Evolutionary conservation across 2,113 vertebrate genomes (phyloP).

Genomic region (Parus major): DNA sequence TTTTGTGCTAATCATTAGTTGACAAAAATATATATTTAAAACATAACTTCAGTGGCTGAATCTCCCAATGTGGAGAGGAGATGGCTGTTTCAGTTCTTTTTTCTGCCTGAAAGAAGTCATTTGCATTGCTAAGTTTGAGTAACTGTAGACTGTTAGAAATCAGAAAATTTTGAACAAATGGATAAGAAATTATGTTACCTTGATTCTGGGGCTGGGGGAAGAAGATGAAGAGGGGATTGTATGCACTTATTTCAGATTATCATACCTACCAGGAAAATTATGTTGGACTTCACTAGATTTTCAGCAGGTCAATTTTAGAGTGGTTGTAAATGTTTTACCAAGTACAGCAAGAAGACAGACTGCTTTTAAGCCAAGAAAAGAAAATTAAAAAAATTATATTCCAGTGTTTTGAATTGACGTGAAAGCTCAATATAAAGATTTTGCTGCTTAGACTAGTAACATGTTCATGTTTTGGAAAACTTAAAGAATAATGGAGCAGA

Average conservation of each 20-base stretch:
- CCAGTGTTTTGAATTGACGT: neutral
- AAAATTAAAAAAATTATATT: neutral
- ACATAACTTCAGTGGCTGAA: constrained; percentile 24
- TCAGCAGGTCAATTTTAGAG: constrained; percentile 6
- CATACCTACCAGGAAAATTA: neutral
- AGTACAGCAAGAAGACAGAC: neutral
- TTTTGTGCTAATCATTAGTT: constrained; percentile 59
- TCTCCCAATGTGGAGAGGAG: neutral
- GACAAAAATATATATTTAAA: constrained; percentile 3
- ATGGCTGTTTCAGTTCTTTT: neutral
- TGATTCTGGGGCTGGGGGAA: neutral
- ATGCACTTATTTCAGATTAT: neutral
- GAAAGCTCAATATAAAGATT: neutral
- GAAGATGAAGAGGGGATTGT: constrained; percentile 10
- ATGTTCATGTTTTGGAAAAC: neutral
- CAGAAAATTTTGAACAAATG: neutral
- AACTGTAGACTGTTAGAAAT: constrained; percentile 32
- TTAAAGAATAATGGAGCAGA: neutral
- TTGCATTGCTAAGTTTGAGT: constrained; percentile 39
- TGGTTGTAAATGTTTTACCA: constrained; percentile 64
- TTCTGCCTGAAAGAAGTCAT: constrained; percentile 14
- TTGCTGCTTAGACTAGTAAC: neutral
- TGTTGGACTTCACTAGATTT: constrained; percentile 26
- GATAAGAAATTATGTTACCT: neutral
- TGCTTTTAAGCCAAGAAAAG: neutral